Evolutionary conservation across 1,140 invertebrate genomes (phyloP), one percentile per base, ranked within the genome.

Genomic region (Aphidius gifuensis): DNA sequence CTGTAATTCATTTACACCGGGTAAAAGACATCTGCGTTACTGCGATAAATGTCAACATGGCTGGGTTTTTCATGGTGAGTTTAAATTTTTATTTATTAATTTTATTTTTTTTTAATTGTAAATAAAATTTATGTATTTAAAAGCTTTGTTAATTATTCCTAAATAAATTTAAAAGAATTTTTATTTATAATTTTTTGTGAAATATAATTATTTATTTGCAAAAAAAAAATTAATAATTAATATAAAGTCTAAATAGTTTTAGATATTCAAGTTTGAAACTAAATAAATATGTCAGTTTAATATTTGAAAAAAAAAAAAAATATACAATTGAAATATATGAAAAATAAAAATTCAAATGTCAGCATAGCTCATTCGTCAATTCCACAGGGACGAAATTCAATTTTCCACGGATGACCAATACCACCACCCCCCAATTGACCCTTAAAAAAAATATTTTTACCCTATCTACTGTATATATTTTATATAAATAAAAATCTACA

Each of bases 1-100:
- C 54, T 91, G 90, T 74, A 88, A 90, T 54, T 89, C 88, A 64
- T 91, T 91, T 76, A 83, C 85, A n/a, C 89, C 89, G 9, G 87
- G 88, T 46, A 90, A 89, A 73, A 74, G 83, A 54, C 84, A 87
- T 69, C 82, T 91, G 39, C 84, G 90, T 16, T 86, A 84, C 69
- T 91, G 90, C 80, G 87, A 88, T 65, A 85, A 84, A 49, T 91
- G 90, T 72, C 87, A 86, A 67, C 90, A 91, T 74, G 88, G 89
- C 58, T 91, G 89, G 89, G 89, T 91, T 53, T 86, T 87, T 61
- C 90, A 91, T 77, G 89, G 89, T 91, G 78, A 89, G 88, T 81
- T 39, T 32, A 51, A 7, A 16, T 16, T 40, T 43, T 58, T 60
- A 58, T 53, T n/a, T 59, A n/a, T 49, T 46, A 32, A 16, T 16